Evolutionary conservation across 2,797 vertebrate species (phyloP).

Genomic region (Adrianichthys oophorus): DNA sequence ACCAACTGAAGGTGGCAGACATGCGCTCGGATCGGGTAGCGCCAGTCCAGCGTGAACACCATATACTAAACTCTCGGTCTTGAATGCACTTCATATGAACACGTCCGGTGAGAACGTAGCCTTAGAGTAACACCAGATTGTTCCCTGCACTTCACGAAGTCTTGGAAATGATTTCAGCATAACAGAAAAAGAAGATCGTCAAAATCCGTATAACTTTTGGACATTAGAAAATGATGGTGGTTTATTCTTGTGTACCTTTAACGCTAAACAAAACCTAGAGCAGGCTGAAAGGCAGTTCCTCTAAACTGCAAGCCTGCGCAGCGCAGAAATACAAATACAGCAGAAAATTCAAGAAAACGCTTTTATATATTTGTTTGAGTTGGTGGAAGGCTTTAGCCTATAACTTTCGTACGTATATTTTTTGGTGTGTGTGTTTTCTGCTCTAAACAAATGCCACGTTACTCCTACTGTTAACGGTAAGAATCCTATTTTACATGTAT

Average conservation of each 20-base stretch:
- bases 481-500: constrained; percentile 71
- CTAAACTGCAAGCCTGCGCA: constrained; percentile 79
- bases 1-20: no score
- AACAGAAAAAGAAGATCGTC: constrained; percentile 16
- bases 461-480: constrained; percentile 56
- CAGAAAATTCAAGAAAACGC: constrained; percentile 75
- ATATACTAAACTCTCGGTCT: no score
- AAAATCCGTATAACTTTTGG: constrained; percentile 65
- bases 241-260: constrained; percentile 53
- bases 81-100: no score
- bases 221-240: constrained; percentile 34
- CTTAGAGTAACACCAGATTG: constrained; percentile 8
- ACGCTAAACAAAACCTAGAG: constrained; percentile 50
- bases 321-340: constrained; percentile 89
- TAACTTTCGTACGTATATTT: constrained; percentile 33
- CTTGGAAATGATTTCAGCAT: constrained; percentile 18
- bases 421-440: constrained; percentile 72
- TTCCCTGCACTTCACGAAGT: constrained; percentile 52
- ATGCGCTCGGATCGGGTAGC: no score
- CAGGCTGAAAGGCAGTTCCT: constrained; percentile 48
- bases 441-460: constrained; percentile 63
- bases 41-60: no score
- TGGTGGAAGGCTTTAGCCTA: constrained; percentile 54
- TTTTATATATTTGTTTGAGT: constrained; percentile 54
- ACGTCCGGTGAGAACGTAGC: no score